Evolutionary conservation across 92 coral and sea anemone genomes (phyloP).

Genomic region (Epizoanthus scotinus): DNA sequence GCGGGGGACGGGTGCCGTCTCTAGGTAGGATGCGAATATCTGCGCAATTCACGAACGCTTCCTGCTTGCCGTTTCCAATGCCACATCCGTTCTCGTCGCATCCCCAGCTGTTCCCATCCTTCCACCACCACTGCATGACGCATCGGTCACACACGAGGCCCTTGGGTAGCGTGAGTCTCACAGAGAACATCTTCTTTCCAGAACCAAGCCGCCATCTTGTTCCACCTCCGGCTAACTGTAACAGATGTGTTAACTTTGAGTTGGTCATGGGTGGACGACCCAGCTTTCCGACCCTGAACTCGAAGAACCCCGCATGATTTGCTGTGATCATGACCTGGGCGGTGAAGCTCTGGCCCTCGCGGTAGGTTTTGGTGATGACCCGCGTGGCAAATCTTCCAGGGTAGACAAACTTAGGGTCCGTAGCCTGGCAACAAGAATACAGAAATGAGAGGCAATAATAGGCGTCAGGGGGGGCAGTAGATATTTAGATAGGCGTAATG

Average conservation of each 20-base stretch:
- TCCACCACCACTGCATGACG: constrained; percentile 92
- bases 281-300: constrained; percentile 30
- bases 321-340: constrained; percentile 14
- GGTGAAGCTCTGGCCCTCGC: constrained; percentile 21
- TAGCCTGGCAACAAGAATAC: too few relatives aligned
- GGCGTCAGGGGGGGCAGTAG: too few relatives aligned
- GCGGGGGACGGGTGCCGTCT: constrained; percentile 43
- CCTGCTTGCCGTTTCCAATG: constrained; percentile 66
- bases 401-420: constrained; percentile 10
- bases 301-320: constrained; percentile 15
- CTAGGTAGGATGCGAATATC: constrained; percentile 61
- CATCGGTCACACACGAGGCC: constrained; percentile 79
- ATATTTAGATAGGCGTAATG: too few relatives aligned
- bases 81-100: constrained; percentile 62
- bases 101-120: constrained; percentile 78
- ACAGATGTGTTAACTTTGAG: too few relatives aligned
- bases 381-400: constrained; percentile 37
- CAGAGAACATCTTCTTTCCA: too few relatives aligned
- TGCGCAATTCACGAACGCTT: constrained; percentile 90
- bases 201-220: too few relatives aligned
- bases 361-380: not conserved
- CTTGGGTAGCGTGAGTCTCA: constrained; percentile 55
- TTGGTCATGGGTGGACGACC: constrained; percentile 29
- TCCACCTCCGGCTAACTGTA: too few relatives aligned
- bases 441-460: too few relatives aligned